These are phyloP conservation scores for Propithecus deckenii DNA, from an alignment of 2,797 vertebrate genomes.

Conservation along the genomic window DNA sequence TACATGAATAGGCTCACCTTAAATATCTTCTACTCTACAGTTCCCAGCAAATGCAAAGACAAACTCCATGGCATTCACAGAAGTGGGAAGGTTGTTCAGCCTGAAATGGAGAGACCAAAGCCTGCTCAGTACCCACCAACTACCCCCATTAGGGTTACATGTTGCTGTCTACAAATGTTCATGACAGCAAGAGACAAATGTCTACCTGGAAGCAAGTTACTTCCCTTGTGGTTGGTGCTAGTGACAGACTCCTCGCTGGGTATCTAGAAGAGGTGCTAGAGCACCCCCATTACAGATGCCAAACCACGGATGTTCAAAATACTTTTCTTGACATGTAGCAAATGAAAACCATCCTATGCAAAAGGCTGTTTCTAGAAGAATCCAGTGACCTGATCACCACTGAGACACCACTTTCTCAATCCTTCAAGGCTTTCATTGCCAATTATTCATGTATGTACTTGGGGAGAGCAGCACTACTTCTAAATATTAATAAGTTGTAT, in stretches of 20 bases:
- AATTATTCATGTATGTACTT: background rate
- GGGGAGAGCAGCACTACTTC: background rate
- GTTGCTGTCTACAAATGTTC: background rate
- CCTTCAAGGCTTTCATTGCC: background rate
- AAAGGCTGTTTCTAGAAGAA: background rate
- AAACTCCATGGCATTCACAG: background rate
- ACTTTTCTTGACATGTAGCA: background rate
- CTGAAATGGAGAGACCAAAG: background rate
- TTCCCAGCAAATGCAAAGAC: background rate
- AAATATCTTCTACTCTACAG: background rate
- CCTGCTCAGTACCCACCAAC: background rate
- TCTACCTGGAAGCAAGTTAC: background rate
- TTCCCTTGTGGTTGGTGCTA: too few species aligned
- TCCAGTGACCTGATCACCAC: too few species aligned
- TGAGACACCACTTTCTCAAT: background rate
- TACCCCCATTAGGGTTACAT: background rate
- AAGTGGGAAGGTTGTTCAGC: background rate
- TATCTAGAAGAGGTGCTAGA: background rate
- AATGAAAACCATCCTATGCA: background rate
- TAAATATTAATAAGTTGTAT: background rate
- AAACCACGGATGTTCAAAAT: background rate
- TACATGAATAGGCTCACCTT: background rate
- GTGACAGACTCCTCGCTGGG: background rate
- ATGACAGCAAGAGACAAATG: background rate
- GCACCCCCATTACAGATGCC: background rate